Base-by-base conservation (phyloP, 2,113 vertebrate species). In the Seriola aureovittata region DNA sequence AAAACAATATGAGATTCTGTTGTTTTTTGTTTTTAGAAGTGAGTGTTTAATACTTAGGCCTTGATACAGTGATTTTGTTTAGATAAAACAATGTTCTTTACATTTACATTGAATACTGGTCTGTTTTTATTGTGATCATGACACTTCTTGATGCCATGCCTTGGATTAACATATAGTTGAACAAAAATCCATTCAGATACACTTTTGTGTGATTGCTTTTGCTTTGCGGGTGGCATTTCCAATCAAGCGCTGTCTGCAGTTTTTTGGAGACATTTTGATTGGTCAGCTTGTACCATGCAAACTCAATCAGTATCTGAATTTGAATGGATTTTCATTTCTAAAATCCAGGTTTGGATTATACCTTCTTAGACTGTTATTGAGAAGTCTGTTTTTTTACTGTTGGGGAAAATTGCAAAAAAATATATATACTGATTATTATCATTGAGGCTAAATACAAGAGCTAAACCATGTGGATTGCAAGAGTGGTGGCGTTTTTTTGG, bases 31-130 rank as follows among this genome's bases (percentile, higher is more conserved):
- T 90, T 81, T 71, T 91, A 92, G 87, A 93, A 89, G 84, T 92
- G 89, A 80, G 92, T 93, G 87, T 94, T 93, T 92, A 87, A 91
- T 92, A 92, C 86, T 81, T 94, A 93, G 91, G 91, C 91, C 93
- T 94, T 91, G 89, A 90, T 92, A 81, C 88, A 70, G 89, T 90
- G 88, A 80, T 89, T 88, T 77, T 89, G 76, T 88, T 92, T 92
- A 90, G 91, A 88, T 84, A 54, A 84, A 75, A 81, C 65, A 70
- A 88, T 84, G 87, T 86, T 92, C 65, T 90, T 88, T 84, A 75
- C 87, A 89, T 85, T 83, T 86, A 91, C 85, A 86, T 93, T 91
- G 78, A 93, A 91, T 90, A 90, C 85, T 90, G 76, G 36, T 88
- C 83, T 85, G 88, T 93, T 93, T 91, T 91, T 94, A 92, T 89